phyloP scores from a whole-genome alignment of 1,140 invertebrate genomes.

The Drosophila varians region DNA sequence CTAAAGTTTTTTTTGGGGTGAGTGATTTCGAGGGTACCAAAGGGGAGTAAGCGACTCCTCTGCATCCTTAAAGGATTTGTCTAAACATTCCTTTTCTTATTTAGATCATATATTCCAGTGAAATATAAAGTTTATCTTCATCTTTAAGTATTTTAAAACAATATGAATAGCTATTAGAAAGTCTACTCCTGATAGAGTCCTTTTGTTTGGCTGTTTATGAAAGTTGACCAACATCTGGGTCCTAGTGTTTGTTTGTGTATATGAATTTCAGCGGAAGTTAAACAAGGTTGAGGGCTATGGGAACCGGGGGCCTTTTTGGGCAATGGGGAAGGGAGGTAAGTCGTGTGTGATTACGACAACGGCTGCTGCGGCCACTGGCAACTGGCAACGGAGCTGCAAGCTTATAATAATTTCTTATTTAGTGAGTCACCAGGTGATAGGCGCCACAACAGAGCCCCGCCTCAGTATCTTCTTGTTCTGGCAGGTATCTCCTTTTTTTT shows the following conservation, averaged over 20 bases:
- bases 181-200: not conserved
- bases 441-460: slow-evolving; percentile 21
- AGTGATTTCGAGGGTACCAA: slow-evolving; percentile 10
- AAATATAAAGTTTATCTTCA: too few relatives aligned
- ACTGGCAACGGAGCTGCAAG: slow-evolving; percentile 42
- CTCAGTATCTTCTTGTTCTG: slow-evolving; percentile 60
- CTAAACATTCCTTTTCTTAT: too few relatives aligned
- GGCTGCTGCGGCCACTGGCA: slow-evolving; percentile 57
- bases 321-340: not conserved
- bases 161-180: not conserved
- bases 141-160: not conserved
- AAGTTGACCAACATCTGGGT: slow-evolving; percentile 57
- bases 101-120: too few relatives aligned
- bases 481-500: slow-evolving; percentile 50
- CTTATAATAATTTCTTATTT: slow-evolving; percentile 81
- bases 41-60: not conserved
- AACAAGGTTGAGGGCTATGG: slow-evolving; percentile 38
- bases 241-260: slow-evolving; percentile 13
- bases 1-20: slow-evolving; percentile 42
- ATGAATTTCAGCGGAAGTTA: slow-evolving; percentile 61
- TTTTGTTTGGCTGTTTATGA: slow-evolving; percentile 55
- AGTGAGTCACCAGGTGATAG: slow-evolving; percentile 57
- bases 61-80: too few relatives aligned
- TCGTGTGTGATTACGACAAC: slow-evolving; percentile 45
- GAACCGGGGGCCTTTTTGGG: not conserved